These are phyloP conservation scores for Ips nitidus DNA, from an alignment of 1,140 invertebrate genomes.

Conservation along the genomic window DNA sequence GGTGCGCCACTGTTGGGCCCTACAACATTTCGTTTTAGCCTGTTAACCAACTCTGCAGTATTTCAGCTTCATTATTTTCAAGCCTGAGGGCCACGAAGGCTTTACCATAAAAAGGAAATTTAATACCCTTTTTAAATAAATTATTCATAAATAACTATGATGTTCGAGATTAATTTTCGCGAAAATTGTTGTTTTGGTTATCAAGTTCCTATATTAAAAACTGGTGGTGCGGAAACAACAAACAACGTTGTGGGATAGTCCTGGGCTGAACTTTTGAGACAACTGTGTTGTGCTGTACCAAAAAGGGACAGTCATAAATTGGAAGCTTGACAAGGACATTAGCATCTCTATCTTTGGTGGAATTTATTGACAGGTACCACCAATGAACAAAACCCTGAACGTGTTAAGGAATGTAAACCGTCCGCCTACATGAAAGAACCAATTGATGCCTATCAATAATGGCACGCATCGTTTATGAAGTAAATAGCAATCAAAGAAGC, in stretches of 20 bases:
- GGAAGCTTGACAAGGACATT: not conserved
- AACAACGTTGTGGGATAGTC: no score
- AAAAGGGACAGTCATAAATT: no score
- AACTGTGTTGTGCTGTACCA: no score
- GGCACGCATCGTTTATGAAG: not conserved
- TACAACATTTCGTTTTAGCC: not conserved
- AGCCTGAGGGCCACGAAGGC: not conserved
- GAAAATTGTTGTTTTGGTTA: not conserved
- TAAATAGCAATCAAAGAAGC: constrained; percentile 6
- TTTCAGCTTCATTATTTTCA: constrained; percentile 12
- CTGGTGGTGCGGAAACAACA: not conserved
- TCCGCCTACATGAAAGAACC: constrained; percentile 2
- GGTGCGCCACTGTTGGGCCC: no score
- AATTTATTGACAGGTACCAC: constrained; percentile 5
- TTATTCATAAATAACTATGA: constrained; percentile 13
- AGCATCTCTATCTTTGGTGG: not conserved
- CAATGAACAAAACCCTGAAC: constrained; percentile 1
- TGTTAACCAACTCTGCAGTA: not conserved
- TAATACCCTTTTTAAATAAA: constrained; percentile 11
- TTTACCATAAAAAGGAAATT: constrained; percentile 10
- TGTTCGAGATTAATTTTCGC: constrained; percentile 3
- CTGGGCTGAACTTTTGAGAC: no score
- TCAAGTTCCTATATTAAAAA: no score
- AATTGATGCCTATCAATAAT: constrained; percentile 2
- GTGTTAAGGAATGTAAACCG: constrained; percentile 4